These are phyloP conservation scores for Crotalus helleri DNA, from an alignment of 2,113 vertebrate species.

Conservation along the genomic window DNA sequence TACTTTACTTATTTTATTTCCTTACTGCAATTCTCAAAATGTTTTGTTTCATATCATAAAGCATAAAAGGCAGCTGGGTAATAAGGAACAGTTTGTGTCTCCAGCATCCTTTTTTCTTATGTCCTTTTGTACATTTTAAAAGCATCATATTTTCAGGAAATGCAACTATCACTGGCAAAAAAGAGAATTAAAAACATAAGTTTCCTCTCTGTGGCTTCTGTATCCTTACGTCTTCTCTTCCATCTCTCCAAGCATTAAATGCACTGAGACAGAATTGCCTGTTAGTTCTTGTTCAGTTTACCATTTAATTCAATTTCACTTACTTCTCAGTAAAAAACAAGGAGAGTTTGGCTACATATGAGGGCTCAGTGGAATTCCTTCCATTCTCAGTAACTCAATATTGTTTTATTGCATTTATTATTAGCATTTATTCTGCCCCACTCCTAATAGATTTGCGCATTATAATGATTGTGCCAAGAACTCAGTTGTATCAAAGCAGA, in stretches of 20 bases:
- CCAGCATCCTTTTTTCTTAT: neutral
- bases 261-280: neutral
- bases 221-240: neutral
- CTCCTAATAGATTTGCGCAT: neutral
- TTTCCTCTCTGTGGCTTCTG: neutral
- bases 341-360: too few species aligned
- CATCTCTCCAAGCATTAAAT: neutral
- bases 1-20: neutral
- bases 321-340: neutral
- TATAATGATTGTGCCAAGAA: neutral
- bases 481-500: neutral
- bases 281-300: neutral
- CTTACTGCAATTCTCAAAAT: neutral
- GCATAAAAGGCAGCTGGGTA: neutral
- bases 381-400: neutral
- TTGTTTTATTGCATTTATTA: neutral
- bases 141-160: constrained; percentile 6
- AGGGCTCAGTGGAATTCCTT: neutral
- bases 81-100: neutral
- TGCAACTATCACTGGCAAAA: neutral
- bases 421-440: neutral
- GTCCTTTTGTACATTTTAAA: neutral
- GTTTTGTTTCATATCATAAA: neutral
- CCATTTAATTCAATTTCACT: neutral
- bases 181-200: constrained; percentile 6